Conservation (phyloP, 1,140 invertebrate genomes). For the Tetragnatha versicolor region DNA sequence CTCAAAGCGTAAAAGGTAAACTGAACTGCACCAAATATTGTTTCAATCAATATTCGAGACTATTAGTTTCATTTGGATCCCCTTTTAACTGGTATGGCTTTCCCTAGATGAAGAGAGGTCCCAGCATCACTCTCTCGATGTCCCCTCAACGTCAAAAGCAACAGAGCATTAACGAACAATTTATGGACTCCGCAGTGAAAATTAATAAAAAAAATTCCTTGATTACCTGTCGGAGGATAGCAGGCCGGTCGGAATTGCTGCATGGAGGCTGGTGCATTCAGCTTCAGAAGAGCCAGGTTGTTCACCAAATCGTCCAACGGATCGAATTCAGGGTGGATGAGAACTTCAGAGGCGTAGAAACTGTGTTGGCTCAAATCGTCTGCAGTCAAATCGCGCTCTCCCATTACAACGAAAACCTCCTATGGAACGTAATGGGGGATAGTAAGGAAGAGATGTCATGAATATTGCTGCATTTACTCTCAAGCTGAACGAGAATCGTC, state of each 20-base stretch:
- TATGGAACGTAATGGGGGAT: not conserved
- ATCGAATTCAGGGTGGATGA: constrained; percentile 13
- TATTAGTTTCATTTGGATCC: not conserved
- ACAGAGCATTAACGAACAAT: not conserved
- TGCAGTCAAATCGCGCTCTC: not conserved
- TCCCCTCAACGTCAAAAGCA: not conserved
- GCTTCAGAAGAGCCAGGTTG: constrained; percentile 27
- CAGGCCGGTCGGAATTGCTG: constrained; percentile 32
- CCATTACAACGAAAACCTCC: constrained; percentile 27
- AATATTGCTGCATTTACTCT: not conserved
- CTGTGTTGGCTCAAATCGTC: constrained; percentile 17
- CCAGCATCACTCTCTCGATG: not conserved
- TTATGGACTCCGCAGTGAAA: not conserved
- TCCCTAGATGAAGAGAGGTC: not conserved
- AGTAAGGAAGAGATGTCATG: not conserved
- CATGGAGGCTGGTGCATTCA: constrained; percentile 16
- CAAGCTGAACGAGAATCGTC: not conserved
- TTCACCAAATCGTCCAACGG: not conserved
- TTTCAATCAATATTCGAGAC: not conserved
- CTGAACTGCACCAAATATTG: not conserved
- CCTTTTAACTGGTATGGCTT: not conserved
- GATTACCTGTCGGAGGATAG: constrained; percentile 25
- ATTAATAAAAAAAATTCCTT: not conserved
- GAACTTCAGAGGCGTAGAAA: constrained; percentile 11
- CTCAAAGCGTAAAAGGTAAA: too few relatives aligned